These are phyloP conservation scores for Lophius americanus DNA, from an alignment of 2,797 vertebrate genomes.

Conservation along the genomic window DNA sequence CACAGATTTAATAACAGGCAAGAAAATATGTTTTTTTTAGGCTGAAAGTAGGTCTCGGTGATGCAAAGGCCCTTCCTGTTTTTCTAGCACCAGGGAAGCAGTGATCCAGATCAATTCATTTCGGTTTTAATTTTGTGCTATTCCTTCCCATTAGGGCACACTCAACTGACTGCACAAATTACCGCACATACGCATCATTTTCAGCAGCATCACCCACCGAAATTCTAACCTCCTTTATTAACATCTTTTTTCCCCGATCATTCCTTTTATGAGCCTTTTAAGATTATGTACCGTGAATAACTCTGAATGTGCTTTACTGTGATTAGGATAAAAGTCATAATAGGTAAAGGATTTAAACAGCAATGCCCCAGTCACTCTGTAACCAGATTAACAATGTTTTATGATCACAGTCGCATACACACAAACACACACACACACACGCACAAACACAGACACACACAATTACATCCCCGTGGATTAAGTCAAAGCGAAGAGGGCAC, in stretches of 20 bases:
- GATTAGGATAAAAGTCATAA: constrained; percentile 7
- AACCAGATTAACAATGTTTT: constrained; percentile 56
- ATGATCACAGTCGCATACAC: constrained; percentile 9
- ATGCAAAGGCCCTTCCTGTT: not conserved
- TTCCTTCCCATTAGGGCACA: not conserved
- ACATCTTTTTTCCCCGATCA: constrained; percentile 9
- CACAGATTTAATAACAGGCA: constrained; percentile 3
- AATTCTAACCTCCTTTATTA: constrained; percentile 24
- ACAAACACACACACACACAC: constrained; percentile 25
- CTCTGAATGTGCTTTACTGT: constrained; percentile 18
- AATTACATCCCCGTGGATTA: constrained; percentile 47
- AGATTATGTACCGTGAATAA: constrained; percentile 24
- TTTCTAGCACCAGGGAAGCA: not conserved
- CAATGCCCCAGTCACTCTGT: constrained; percentile 48
- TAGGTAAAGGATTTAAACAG: constrained; percentile 35
- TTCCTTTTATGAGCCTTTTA: constrained; percentile 18
- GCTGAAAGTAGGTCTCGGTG: not conserved
- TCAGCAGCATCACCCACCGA: constrained; percentile 25
- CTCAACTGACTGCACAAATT: constrained; percentile 10
- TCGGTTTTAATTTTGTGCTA: constrained; percentile 6
- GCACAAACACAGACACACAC: constrained; percentile 21
- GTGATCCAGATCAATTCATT: constrained; percentile 4
- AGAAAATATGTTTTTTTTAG: no score
- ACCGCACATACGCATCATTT: constrained; percentile 16
- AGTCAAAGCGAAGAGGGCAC: constrained; percentile 30